phyloP scores from a whole-genome alignment of 2,797 vertebrate species.

The Linurgus olivaceus region DNA sequence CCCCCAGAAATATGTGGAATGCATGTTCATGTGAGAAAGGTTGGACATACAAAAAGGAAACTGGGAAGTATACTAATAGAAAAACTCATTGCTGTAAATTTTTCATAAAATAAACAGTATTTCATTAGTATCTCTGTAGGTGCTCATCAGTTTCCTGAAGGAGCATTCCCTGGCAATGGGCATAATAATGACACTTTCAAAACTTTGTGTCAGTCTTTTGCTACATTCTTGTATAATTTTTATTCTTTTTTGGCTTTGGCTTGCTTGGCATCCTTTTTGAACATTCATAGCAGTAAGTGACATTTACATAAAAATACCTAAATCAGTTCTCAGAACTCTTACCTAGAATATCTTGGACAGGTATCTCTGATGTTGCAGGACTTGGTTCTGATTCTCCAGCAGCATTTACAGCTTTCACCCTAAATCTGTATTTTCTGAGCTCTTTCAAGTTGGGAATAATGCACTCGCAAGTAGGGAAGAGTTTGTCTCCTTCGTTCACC shows the following conservation, averaged over 20 bases:
- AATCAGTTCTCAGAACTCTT: slow-evolving; percentile 32
- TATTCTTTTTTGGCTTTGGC: not conserved
- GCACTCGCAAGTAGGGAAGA: slow-evolving; percentile 88
- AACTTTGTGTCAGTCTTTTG: not conserved
- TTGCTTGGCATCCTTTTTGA: not conserved
- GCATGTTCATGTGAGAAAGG: not conserved
- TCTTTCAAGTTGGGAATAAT: slow-evolving; percentile 90
- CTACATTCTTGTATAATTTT: not conserved
- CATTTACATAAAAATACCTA: not conserved
- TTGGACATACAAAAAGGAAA: not conserved
- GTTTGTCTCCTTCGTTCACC: slow-evolving; percentile 87
- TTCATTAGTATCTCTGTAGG: not conserved
- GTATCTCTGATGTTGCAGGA: slow-evolving; percentile 87
- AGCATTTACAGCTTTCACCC: slow-evolving; percentile 95
- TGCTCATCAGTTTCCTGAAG: not conserved
- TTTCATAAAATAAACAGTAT: not conserved
- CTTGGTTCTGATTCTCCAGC: slow-evolving; percentile 97
- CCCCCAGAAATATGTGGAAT: not conserved
- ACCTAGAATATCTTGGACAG: slow-evolving; percentile 90
- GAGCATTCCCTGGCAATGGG: not conserved
- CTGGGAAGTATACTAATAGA: not conserved
- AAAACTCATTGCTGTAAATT: not conserved
- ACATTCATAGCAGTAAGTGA: not conserved
- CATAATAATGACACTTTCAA: not conserved
- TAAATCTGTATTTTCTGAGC: slow-evolving; percentile 91